Base-by-base conservation (phyloP, 2,797 vertebrate species). In the Crenuchus spilurus region DNA sequence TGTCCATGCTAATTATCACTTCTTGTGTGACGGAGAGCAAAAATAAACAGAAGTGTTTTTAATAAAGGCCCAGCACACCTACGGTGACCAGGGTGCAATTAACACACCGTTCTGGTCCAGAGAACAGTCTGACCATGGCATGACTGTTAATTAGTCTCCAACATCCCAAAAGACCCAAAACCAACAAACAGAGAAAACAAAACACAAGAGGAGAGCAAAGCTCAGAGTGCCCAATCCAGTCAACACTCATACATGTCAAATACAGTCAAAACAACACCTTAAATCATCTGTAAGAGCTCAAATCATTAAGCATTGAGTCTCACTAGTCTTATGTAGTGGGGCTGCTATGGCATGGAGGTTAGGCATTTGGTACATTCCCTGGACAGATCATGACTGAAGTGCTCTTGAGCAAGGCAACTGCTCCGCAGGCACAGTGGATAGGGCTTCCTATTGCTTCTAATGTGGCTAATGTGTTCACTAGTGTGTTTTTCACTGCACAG, bases 11-110 rank as follows among this genome's bases (percentile, higher is more conserved):
- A 68, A 74, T 78, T 74, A 78, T 46, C 60, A 22, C 65, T 14
- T 2, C 48, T 69, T 41, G 37, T 28, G 18, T 62, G 58, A 78
- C 49, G 7, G 39, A 46, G 64, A 42, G 71, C 58, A 28, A 70
- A 54, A 70, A 78, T 65, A 78, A 78, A 65, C 71, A 65, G 31
- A 10, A 7, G 41, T 16, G 58, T 55, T 62, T 77, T 68, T 63
- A 67, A 67, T 68, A 73, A 73, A 77, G 55, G 52, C 55, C 35
- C 64, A 41, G 46, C 18, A 20, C 48, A 30, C 54, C 58, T 37
- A 3, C 35, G 13, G 14, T 26, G 58, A 61, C 58, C 70, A 55
- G 37, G 66, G 61, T 49, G 72, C 37, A 48, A 65, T 78, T 74
- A 78, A 70, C 76, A 65, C 42, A 31, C 13, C 39, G 49, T 33